Evolutionary conservation across 1,140 invertebrate species (phyloP), one percentile per base, ranked within the genome.

Genomic region (Penaeus chinensis): DNA sequence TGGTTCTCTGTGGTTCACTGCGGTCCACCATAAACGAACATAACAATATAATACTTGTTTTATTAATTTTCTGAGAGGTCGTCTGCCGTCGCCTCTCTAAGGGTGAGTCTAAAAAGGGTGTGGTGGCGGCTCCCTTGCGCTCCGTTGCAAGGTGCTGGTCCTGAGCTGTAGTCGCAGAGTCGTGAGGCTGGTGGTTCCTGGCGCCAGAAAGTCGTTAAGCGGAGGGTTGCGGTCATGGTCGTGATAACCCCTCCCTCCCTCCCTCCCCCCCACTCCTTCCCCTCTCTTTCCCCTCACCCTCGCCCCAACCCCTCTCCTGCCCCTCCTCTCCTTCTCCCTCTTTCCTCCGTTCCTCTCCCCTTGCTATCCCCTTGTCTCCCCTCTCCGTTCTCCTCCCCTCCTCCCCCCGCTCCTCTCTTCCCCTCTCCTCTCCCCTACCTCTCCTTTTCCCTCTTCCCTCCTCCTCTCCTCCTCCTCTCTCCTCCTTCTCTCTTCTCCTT

Each of bases 391-490:
- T 32, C 32, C 32, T 32, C 32, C 32, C 32, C 32, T 32, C 32
- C 2, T 32, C 32, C 2, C 32, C 32, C 32, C 2, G 0, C 32
- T 32, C 62, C 63, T 83, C 82, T 71, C 66, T 71, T 69, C 42
- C 62, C 54, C 82, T 83, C 60, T 66, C 62, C 47, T 2, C 32
- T 32, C 32, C 32, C 37, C n/a, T 37, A 22, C n/a, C 37, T 37
- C 18, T 54, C 32, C n/a, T 20, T 19, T 18, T 32, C 22, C 80
- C 74, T 69, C 54, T 61, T 80, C 78, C 63, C 71, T 76, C 32
- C 32, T 76, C 63, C 32, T 32, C 74, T 80, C 78, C 10, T 61
- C 54, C 71, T 76, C 32, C 32, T 76, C 32, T 32, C 74, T 80
- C 78, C 10, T 61, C 54, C 78, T 24, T 11, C 78, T 80, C 54